A percentile compares a stretch with the other conserved stretches of the same genome.
Conservation (phyloP, 2,888 invertebrate genomes). For the Neria commutata region DNA sequence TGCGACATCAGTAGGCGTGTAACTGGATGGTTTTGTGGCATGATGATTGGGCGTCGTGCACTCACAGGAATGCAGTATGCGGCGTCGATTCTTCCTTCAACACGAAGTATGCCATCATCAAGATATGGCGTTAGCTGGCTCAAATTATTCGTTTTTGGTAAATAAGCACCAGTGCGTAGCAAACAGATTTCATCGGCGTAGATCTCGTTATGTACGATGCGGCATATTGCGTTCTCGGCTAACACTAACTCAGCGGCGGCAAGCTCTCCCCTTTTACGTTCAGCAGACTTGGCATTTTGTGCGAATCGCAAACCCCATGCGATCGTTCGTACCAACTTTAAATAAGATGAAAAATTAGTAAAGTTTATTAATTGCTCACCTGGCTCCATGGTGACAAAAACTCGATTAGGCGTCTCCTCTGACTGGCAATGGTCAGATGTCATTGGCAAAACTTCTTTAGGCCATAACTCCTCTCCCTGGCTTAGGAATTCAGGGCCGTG, state of each 20-base stretch:
- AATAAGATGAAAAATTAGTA: constrained; percentile 4
- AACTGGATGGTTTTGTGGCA: constrained; percentile 6
- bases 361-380: not conserved
- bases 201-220: too few species aligned
- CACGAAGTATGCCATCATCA: not conserved
- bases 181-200: not conserved
- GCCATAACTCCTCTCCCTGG: not conserved
- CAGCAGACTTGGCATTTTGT: not conserved
- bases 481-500: too few species aligned
- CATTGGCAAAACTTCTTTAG: not conserved
- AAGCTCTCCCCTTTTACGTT: not conserved
- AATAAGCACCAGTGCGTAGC: not conserved
- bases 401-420: too few species aligned
- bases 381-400: too few species aligned
- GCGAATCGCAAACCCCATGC: constrained; percentile 2
- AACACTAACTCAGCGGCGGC: constrained; percentile 9
- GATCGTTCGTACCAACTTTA: constrained; percentile 1
- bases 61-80: constrained; percentile 3
- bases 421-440: not conserved
- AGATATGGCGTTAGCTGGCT: not conserved
- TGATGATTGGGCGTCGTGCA: constrained; percentile 7
- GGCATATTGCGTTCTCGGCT: too few species aligned
- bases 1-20: not conserved
- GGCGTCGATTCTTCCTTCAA: constrained; percentile 7
- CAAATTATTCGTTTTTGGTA: not conserved